phyloP scores from a whole-genome alignment of 2,113 vertebrate species.

The Petaurus breviceps region DNA sequence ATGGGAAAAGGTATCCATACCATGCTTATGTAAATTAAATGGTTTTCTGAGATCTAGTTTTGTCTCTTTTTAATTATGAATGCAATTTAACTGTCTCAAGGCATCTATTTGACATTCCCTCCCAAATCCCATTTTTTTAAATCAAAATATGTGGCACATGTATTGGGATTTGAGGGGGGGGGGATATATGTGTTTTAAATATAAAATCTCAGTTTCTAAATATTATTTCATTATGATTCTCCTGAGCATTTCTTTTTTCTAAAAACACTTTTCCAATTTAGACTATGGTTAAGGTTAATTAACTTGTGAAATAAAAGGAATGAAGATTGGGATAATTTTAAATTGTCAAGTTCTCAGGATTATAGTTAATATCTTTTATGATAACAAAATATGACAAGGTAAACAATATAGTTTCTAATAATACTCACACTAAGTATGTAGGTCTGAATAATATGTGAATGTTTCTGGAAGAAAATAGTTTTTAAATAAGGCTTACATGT shows the following conservation, averaged over 20 bases:
- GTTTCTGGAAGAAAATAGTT: not conserved
- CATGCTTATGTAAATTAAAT: constrained; percentile 4
- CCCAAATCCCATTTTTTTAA: constrained; percentile 9
- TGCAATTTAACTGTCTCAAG: constrained; percentile 44
- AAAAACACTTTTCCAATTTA: not conserved
- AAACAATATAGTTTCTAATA: not conserved
- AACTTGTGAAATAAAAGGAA: not conserved
- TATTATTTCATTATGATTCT: not conserved
- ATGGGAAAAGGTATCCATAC: constrained; percentile 1
- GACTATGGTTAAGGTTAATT: constrained; percentile 29
- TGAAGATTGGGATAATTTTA: not conserved
- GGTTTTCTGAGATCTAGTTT: constrained; percentile 39
- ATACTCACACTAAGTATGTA: not conserved
- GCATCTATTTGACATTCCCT: constrained; percentile 30
- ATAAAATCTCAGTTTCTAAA: not conserved
- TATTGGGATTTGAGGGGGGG: not conserved
- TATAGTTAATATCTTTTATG: not conserved
- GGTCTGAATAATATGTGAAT: not conserved
- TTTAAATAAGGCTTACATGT: not conserved
- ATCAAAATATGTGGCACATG: not conserved
- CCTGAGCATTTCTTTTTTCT: not conserved
- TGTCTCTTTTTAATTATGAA: constrained; percentile 11
- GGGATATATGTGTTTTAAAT: constrained; percentile 6
- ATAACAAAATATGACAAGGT: not conserved
- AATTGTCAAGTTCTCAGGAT: not conserved